Percentiles rank a stretch among this genome's conserved stretches.
Evolutionary conservation across 1,140 invertebrate genomes (phyloP).

Genomic region (Drosophila orosa): DNA sequence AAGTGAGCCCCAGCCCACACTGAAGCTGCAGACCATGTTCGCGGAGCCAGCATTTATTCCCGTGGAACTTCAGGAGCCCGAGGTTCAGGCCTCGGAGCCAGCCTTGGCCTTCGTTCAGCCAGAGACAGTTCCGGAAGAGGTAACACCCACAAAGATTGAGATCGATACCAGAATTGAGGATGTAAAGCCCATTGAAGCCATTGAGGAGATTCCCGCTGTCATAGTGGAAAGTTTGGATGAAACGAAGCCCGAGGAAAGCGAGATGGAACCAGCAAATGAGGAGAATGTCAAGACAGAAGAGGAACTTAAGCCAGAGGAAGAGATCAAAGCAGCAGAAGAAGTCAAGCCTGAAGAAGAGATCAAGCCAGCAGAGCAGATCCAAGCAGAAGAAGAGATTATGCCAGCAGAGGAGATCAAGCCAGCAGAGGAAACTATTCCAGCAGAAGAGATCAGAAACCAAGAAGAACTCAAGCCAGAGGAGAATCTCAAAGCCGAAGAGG

Average conservation of each 20-base stretch:
- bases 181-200: conserved; percentile 60
- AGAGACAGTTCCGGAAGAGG: conserved; percentile 15
- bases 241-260: conserved; percentile 26
- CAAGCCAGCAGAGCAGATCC: background rate
- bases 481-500: background rate
- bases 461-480: conserved; percentile 2
- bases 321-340: background rate
- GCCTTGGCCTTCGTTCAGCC: conserved; percentile 44
- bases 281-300: conserved; percentile 1
- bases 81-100: conserved; percentile 56
- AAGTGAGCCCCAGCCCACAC: conserved; percentile 63
- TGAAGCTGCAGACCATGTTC: conserved; percentile 69
- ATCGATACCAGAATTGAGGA: conserved; percentile 28
- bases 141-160: conserved; percentile 6
- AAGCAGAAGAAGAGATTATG: background rate
- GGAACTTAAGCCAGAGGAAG: conserved; percentile 10
- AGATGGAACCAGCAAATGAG: background rate
- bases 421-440: background rate
- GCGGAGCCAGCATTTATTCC: conserved; percentile 12
- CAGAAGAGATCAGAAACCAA: background rate
- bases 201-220: conserved; percentile 66
- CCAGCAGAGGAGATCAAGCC: conserved; percentile 2
- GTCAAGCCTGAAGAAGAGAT: background rate
- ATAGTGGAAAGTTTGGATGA: conserved; percentile 60
- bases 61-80: conserved; percentile 39